Evolutionary conservation across 1,140 invertebrate genomes (phyloP).

Genomic region (Paraescarpia echinospica): DNA sequence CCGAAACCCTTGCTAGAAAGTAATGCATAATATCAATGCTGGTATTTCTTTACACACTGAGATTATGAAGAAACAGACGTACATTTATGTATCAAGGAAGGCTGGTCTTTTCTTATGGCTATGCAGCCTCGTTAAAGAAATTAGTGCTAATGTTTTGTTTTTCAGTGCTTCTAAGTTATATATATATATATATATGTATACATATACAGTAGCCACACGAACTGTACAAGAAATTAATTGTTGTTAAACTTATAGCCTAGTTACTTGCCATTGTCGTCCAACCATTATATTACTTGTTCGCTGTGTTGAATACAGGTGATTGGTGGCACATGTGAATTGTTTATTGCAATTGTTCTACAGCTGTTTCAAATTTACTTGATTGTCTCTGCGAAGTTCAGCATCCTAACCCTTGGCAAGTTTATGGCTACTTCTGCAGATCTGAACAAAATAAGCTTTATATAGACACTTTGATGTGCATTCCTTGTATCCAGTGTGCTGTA

Average conservation of each 20-base stretch:
- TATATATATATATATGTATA: too few relatives aligned
- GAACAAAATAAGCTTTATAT: not conserved
- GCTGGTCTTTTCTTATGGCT: not conserved
- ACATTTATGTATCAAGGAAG: not conserved
- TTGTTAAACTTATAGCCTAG: not conserved
- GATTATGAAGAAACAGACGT: not conserved
- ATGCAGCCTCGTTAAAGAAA: not conserved
- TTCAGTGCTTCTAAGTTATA: not conserved
- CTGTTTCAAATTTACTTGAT: not conserved
- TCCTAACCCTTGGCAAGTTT: not conserved
- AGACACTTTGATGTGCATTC: not conserved
- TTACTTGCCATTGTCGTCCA: not conserved
- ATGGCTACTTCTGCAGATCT: too few relatives aligned
- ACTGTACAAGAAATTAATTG: not conserved
- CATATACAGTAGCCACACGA: too few relatives aligned
- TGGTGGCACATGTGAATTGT: not conserved
- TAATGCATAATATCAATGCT: not conserved
- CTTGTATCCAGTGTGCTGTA: not conserved
- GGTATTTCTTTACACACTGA: not conserved
- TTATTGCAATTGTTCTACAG: not conserved
- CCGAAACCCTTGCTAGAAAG: not conserved
- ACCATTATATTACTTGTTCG: not conserved
- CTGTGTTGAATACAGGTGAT: not conserved
- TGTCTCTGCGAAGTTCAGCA: not conserved
- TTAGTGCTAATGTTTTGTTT: not conserved